Evolutionary conservation across 2,113 vertebrate genomes (phyloP).

Genomic region (Oophaga pumilio): DNA sequence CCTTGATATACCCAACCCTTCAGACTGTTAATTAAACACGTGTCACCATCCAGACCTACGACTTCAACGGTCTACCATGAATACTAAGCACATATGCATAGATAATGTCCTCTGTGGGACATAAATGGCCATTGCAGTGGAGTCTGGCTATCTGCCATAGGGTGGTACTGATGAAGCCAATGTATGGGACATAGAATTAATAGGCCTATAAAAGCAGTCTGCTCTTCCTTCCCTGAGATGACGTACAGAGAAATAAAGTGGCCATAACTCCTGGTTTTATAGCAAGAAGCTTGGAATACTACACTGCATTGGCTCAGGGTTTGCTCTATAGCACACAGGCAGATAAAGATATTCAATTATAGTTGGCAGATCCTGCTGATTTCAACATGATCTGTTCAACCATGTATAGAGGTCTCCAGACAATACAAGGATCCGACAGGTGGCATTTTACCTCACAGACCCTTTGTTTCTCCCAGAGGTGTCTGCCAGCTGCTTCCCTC

Average conservation of each 20-base stretch:
- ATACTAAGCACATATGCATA: neutral
- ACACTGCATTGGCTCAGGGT: neutral
- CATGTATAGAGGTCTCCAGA: neutral
- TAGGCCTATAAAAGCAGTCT: neutral
- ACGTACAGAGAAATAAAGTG: neutral
- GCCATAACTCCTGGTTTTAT: neutral
- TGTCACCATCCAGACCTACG: neutral
- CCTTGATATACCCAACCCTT: neutral
- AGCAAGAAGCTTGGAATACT: neutral
- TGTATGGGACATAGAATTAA: constrained; percentile 3
- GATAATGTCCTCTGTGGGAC: neutral
- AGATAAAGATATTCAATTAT: neutral
- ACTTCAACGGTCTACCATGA: neutral
- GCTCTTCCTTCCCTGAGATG: neutral
- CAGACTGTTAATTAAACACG: neutral
- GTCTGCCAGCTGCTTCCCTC: neutral
- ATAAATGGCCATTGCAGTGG: neutral
- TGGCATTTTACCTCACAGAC: neutral
- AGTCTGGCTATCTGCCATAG: neutral
- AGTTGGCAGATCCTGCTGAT: neutral
- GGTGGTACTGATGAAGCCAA: neutral
- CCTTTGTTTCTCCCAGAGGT: neutral
- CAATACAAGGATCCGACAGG: constrained; percentile 13
- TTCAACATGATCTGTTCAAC: neutral
- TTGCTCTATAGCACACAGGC: neutral